Base-by-base conservation (phyloP, 2,888 invertebrate species). In the Latrodectus hesperus region DNA sequence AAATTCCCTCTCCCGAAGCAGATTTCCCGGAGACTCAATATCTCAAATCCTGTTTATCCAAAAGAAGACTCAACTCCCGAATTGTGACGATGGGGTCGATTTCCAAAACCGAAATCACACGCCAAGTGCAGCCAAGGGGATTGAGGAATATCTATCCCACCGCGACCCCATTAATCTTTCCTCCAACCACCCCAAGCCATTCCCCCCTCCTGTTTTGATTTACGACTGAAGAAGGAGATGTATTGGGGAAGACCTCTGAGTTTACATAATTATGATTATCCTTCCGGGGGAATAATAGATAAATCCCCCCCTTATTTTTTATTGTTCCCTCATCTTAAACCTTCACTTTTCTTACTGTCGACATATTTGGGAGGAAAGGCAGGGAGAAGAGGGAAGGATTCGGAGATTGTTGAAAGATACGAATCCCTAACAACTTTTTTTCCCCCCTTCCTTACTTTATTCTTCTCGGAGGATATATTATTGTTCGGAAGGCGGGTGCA, bases 231-330 rank as follows among this genome's bases (percentile, higher is more conserved):
- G 38, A 65, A 55, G 17, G 75, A 75, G 67, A 82, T 75, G 26
- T 55, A 82, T 70, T 49, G 22, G 67, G 74, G 26, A 49, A 71
- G 73, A 71, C 67, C 60, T 52, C 53, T 80, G 74, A 68, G 82
- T 82, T 75, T 82, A 82, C 82, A 74, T 82, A 82, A 82, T 82
- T 82, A 82, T 82, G 82, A 82, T 82, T 82, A 82, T 82, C 82
- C 73, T 82, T 75, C 55, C n/a, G 11, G 75, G 60, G 22, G 26
- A 72, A 82, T 82, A 75, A 82, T 75, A 74, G 72, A 81, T 81
- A 80, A 79, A 60, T 67, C 77, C 67, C 67, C 64, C 12, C 8
- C 12, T 17, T 76, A 65, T 76, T 78, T 55, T 78, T 78, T 9
- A 65, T 17, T n/a, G 64, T 65, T 52, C 51, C 76, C 65, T 16